Conservation (phyloP, 2,888 invertebrate species). For the Lissonota sp. region DNA sequence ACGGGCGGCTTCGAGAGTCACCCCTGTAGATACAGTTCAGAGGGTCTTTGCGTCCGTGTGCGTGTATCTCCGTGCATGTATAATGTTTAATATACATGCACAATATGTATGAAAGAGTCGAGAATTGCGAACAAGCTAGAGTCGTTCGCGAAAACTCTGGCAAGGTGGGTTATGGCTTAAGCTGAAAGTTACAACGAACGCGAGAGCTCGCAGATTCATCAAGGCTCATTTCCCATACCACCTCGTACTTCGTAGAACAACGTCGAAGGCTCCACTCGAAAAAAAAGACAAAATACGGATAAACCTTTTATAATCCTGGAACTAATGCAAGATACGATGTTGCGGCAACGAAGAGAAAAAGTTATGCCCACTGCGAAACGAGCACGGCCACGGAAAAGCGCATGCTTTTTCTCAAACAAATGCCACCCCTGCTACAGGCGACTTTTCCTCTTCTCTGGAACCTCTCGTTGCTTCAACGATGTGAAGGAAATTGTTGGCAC, state of each 20-base stretch:
- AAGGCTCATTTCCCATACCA: constrained; percentile 20
- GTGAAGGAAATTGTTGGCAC: too few relatives aligned
- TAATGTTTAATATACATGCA: too few relatives aligned
- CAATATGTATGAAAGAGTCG: constrained; percentile 9
- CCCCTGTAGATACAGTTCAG: constrained; percentile 15
- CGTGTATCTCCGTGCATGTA: not conserved
- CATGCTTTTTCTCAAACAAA: constrained; percentile 8
- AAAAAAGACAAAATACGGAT: constrained; percentile 8
- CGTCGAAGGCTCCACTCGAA: constrained; percentile 21
- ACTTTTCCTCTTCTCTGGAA: not conserved
- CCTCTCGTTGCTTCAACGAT: too few relatives aligned
- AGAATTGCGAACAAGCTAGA: constrained; percentile 32
- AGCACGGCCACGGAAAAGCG: constrained; percentile 15
- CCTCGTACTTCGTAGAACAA: constrained; percentile 16
- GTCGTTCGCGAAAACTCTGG: constrained; percentile 34
- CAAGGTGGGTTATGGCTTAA: constrained; percentile 35
- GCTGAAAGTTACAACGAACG: constrained; percentile 47
- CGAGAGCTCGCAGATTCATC: constrained; percentile 48
- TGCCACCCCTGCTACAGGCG: constrained; percentile 6
- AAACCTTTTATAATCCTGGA: constrained; percentile 42
- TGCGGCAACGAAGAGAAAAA: constrained; percentile 19
- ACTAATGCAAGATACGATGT: constrained; percentile 37
- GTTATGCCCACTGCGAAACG: not conserved
- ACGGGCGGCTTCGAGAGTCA: constrained; percentile 34
- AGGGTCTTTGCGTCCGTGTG: constrained; percentile 1